phyloP scores from a whole-genome alignment of 2,888 invertebrate species.

The Phaonia tiefii region DNA sequence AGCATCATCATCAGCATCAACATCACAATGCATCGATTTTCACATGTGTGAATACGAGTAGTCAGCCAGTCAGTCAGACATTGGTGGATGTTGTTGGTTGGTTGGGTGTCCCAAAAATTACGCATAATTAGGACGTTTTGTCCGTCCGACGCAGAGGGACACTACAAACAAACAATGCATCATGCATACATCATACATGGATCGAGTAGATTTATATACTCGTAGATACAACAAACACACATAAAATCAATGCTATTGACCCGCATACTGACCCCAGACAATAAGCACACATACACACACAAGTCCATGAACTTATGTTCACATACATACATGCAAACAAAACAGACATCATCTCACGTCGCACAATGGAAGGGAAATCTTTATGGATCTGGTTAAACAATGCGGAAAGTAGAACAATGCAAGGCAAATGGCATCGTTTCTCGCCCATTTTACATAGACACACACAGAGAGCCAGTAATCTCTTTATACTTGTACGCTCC shows the following conservation, averaged over 20 bases:
- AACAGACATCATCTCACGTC: constrained; percentile 17
- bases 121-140: constrained; percentile 61
- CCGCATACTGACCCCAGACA: constrained; percentile 67
- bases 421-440: constrained; percentile 56
- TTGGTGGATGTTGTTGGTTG: too few species aligned
- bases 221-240: constrained; percentile 49
- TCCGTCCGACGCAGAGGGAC: background rate
- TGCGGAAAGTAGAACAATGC: constrained; percentile 60
- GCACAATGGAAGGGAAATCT: constrained; percentile 36
- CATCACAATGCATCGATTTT: background rate
- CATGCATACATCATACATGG: too few species aligned
- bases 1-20: background rate
- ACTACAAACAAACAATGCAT: constrained; percentile 34
- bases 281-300: constrained; percentile 27
- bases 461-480: background rate
- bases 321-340: constrained; percentile 5
- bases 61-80: background rate
- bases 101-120: constrained; percentile 61
- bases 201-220: background rate
- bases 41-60: too few species aligned
- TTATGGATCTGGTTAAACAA: constrained; percentile 66
- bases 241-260: constrained; percentile 66
- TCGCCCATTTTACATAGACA: constrained; percentile 43
- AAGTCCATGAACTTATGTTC: too few species aligned
- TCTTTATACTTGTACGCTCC: background rate